phyloP scores from a whole-genome alignment of 2,797 vertebrate genomes.

The Knipowitschia caucasica region DNA sequence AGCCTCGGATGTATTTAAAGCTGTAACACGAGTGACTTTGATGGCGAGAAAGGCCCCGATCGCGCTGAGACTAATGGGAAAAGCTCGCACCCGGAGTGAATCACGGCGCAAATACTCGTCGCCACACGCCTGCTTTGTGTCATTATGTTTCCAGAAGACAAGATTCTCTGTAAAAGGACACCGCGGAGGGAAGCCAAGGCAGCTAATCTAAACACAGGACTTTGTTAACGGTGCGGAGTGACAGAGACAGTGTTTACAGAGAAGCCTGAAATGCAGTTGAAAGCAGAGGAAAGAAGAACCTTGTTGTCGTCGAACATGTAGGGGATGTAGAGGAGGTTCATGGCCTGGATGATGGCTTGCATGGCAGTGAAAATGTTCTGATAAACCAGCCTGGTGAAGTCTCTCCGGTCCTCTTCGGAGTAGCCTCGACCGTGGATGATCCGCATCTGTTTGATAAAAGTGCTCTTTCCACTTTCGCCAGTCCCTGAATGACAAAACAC shows the following conservation, averaged over 20 bases:
- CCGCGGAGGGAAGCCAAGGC: constrained; percentile 32
- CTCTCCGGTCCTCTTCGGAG: constrained; percentile 90
- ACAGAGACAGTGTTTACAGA: constrained; percentile 4
- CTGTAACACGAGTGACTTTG: constrained; percentile 47
- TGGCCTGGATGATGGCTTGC: constrained; percentile 95
- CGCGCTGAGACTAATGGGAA: constrained; percentile 39
- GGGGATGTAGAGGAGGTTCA: constrained; percentile 88
- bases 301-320: constrained; percentile 90
- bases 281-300: constrained; percentile 73
- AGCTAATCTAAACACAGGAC: constrained; percentile 60
- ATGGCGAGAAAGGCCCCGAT: constrained; percentile 18
- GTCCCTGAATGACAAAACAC: constrained; percentile 76
- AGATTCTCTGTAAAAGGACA: constrained; percentile 28
- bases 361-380: constrained; percentile 97
- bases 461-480: constrained; percentile 97
- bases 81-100: constrained; percentile 21
- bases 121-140: constrained; percentile 40
- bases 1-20: no score
- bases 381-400: constrained; percentile 89
- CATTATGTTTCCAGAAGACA: constrained; percentile 31
- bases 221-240: constrained; percentile 20
- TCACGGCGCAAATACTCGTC: constrained; percentile 35
- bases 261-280: constrained; percentile 6
- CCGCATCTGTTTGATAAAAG: constrained; percentile 97
- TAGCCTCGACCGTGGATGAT: constrained; percentile 96